phyloP scores from a whole-genome alignment of 2,113 vertebrate species.

The Xyrauchen texanus region DNA sequence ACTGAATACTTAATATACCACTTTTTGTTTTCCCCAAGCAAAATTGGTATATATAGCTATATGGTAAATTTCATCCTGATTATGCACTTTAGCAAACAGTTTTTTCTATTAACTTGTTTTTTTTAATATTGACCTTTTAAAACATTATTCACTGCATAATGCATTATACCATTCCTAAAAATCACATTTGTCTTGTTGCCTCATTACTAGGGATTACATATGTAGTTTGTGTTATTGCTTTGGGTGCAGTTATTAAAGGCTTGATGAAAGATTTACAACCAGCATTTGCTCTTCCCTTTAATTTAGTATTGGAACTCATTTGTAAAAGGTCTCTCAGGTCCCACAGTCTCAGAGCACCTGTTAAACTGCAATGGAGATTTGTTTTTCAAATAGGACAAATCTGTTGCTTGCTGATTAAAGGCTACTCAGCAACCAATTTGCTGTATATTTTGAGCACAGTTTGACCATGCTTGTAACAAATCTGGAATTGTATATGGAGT shows the following conservation, averaged over 20 bases:
- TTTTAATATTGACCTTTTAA: background rate
- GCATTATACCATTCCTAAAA: background rate
- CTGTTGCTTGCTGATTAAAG: background rate
- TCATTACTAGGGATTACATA: slow-evolving; percentile 5
- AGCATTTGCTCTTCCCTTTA: slow-evolving; percentile 29
- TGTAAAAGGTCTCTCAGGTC: slow-evolving; percentile 32
- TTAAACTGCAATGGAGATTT: slow-evolving; percentile 24
- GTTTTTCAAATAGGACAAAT: slow-evolving; percentile 25
- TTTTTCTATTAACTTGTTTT: background rate
- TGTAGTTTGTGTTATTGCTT: slow-evolving; percentile 30
- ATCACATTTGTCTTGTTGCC: slow-evolving; percentile 3
- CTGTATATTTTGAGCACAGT: background rate
- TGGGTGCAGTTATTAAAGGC: slow-evolving; percentile 25
- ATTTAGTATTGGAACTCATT: slow-evolving; percentile 33
- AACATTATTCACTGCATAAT: background rate
- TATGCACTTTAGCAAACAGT: background rate
- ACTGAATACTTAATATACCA: too few relatives aligned
- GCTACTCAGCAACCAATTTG: background rate
- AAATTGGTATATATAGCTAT: background rate
- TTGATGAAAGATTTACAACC: slow-evolving; percentile 29
- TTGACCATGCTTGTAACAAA: background rate
- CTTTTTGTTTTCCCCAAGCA: background rate
- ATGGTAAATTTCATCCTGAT: background rate
- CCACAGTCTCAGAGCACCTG: slow-evolving; percentile 17
- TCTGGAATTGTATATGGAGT: background rate